Base-by-base conservation (phyloP, 2,888 invertebrate genomes). In the Erebia ligea region DNA sequence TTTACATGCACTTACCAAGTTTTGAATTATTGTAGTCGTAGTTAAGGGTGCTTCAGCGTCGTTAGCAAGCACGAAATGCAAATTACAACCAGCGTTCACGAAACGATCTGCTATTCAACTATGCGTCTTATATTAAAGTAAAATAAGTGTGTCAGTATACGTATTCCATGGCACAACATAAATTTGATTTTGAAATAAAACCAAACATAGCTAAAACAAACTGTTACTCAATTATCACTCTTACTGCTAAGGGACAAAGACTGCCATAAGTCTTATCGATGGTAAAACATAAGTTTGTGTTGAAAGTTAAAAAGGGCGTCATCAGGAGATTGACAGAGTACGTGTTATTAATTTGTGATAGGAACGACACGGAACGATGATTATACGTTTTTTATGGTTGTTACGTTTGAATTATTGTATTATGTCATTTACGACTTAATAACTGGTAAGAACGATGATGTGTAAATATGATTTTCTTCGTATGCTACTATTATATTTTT, bases 281-380 rank as follows among this genome's bases (percentile, higher is more conserved):
- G 25, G 73, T 56, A 58, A 10, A 50, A 4, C 40, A 72, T 25
- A 78, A 79, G 50, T 76, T 80, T 69, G 84, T 80, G 68, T 73
- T 71, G 75, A 64, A 73, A 76, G 79, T 79, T 81, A 76, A 76
- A 77, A 76, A 79, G 74, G 76, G 76, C 74, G 74, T 73, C 78
- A 78, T 79, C 80, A 74, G 80, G 84, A 87, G 80, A 87, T 86
- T 87, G 90, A 87, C 87, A 86, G 84, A 80, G 67, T 73, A 85
- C 81, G 84, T 86, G 85, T 90, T 90, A 92, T 92, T 92, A 92
- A 87, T 89, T 91, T 86, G 86, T 84, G 84, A 86, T 87, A 83
- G 83, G 87, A 89, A 90, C 87, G 85, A 85, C 81, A 84, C 81
- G 85, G 82, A 78, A 86, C 84, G 82, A 91, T 91, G 88, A 91